Evolutionary conservation across 2,888 invertebrate genomes (phyloP).

Genomic region (Chrysotoxum bicinctum): DNA sequence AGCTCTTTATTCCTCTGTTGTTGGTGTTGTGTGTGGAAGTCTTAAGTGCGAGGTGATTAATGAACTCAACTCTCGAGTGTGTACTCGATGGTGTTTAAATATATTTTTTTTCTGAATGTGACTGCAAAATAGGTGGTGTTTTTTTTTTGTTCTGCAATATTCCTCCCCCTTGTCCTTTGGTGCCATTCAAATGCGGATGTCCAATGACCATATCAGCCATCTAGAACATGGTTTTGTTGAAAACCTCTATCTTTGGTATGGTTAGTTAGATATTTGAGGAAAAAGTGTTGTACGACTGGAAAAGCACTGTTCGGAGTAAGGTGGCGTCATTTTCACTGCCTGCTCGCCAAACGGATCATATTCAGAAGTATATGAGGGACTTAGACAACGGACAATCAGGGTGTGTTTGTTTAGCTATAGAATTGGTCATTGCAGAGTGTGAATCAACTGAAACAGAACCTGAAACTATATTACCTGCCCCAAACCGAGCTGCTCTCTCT

Average conservation of each 20-base stretch:
- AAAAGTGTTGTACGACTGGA: slow-evolving; percentile 9
- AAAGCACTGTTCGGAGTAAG: slow-evolving; percentile 13
- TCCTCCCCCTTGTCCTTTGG: background rate
- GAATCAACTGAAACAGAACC: slow-evolving; percentile 63
- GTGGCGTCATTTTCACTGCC: slow-evolving; percentile 59
- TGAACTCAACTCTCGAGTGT: slow-evolving; percentile 48
- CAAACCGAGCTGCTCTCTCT: slow-evolving; percentile 3
- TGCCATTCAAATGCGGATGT: slow-evolving; percentile 26
- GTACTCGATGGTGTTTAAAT: slow-evolving; percentile 34
- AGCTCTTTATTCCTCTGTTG: slow-evolving; percentile 19
- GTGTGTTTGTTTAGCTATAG: slow-evolving; percentile 19
- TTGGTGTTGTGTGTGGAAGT: slow-evolving; percentile 20
- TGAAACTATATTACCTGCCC: slow-evolving; percentile 41
- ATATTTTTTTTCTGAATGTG: background rate
- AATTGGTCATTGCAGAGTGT: slow-evolving; percentile 44
- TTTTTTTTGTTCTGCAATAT: background rate
- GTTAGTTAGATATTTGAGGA: slow-evolving; percentile 21
- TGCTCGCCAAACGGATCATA: slow-evolving; percentile 27
- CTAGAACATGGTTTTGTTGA: slow-evolving; percentile 30
- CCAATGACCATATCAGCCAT: slow-evolving; percentile 14
- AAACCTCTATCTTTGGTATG: slow-evolving; percentile 7
- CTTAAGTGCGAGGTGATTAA: slow-evolving; percentile 53
- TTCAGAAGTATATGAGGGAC: slow-evolving; percentile 6
- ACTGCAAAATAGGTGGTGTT: slow-evolving; percentile 22
- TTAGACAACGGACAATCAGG: background rate